These are phyloP conservation scores for Eudasyphora cyanicolor DNA, from an alignment of 2,888 invertebrate genomes.

Conservation along the genomic window DNA sequence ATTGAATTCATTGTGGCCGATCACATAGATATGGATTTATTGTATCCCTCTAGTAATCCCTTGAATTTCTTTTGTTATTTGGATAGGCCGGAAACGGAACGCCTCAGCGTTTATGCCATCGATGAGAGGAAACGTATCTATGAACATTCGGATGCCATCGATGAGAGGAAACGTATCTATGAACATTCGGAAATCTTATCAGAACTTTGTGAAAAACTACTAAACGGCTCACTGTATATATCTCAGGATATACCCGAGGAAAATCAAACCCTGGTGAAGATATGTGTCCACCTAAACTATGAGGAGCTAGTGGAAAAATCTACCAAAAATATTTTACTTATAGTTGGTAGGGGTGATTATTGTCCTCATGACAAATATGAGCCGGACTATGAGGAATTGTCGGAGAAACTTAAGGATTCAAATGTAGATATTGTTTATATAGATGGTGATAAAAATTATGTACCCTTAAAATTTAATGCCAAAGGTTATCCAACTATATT, in stretches of 20 bases:
- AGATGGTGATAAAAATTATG: slow-evolving; percentile 58
- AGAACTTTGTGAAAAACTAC: slow-evolving; percentile 62
- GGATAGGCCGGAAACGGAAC: slow-evolving; percentile 36
- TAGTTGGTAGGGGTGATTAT: slow-evolving; percentile 32
- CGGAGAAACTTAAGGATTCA: slow-evolving; percentile 54
- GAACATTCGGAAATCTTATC: slow-evolving; percentile 42
- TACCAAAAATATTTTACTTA: slow-evolving; percentile 57
- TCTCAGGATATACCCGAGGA: slow-evolving; percentile 28
- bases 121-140: slow-evolving; percentile 40
- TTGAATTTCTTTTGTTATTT: slow-evolving; percentile 34
- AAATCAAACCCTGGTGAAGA: slow-evolving; percentile 42
- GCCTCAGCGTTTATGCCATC: slow-evolving; percentile 24
- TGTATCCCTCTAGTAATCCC: slow-evolving; percentile 32
- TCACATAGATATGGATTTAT: slow-evolving; percentile 53
- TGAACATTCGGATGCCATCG: slow-evolving; percentile 37
- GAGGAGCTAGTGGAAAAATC: slow-evolving; percentile 62
- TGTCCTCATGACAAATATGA: neutral
- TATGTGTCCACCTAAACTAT: slow-evolving; percentile 60
- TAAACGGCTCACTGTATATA: slow-evolving; percentile 48
- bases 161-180: slow-evolving; percentile 37
- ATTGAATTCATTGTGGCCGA: slow-evolving; percentile 58
- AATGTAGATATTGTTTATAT: slow-evolving; percentile 66
- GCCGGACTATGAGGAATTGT: slow-evolving; percentile 53
- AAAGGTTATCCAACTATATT: slow-evolving; percentile 55
- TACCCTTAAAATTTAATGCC: slow-evolving; percentile 64